Conservation (phyloP, 2,113 vertebrate species). For the Tragelaphus strepsiceros region DNA sequence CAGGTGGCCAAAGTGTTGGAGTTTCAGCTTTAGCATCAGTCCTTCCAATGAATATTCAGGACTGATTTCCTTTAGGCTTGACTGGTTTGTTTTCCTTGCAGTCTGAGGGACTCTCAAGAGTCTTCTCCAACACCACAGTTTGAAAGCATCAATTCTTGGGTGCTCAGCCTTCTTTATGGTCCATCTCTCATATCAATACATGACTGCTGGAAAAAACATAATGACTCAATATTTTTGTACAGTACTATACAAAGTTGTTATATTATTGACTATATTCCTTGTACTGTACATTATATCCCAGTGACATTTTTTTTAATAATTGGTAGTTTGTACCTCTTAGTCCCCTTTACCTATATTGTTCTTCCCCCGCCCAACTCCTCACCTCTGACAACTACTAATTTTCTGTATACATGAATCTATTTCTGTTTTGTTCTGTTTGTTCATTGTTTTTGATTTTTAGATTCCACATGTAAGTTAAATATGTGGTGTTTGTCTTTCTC, state of each 20-base stretch:
- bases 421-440: background rate
- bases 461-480: background rate
- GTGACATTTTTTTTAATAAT: background rate
- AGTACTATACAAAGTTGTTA: background rate
- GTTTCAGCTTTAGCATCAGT: background rate
- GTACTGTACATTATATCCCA: background rate
- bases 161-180: background rate
- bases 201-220: background rate
- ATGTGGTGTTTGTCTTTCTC: background rate
- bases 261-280: background rate
- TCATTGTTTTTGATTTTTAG: background rate
- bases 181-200: background rate
- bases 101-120: background rate
- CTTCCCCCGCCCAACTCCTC: background rate
- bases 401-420: background rate
- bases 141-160: background rate
- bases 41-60: background rate
- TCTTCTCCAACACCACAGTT: background rate
- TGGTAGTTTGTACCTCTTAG: background rate
- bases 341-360: background rate
- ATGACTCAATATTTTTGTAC: background rate
- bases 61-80: background rate
- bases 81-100: background rate
- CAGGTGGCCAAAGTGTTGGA: background rate
- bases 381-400: background rate